Base-by-base conservation (phyloP, 2,888 invertebrate genomes). In the Apamea epomidion region DNA sequence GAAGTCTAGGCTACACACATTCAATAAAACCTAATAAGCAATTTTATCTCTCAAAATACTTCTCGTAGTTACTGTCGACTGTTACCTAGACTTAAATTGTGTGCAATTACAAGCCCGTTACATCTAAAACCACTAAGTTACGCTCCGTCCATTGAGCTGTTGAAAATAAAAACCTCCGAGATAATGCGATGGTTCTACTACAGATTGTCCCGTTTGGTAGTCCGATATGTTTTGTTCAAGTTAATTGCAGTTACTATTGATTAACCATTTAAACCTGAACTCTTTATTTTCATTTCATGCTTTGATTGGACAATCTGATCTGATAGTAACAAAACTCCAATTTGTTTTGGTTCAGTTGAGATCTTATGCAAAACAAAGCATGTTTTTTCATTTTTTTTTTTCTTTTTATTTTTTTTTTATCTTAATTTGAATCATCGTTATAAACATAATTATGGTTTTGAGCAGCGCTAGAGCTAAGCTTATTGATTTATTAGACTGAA, bases 61-160 rank as follows among this genome's bases (percentile, higher is more conserved):
- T 42, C 42, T 12, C 37, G 12, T n/a, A 42, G 8, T 3, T 14
- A 45, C 2, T n/a, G 25, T 2, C 21, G 1, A 21, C 21, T 37
- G 71, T 6, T 37, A 71, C 54, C n/a, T 14, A 18, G 1, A 14
- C 48, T 65, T 6, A 75, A 75, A 77, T 74, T 77, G 70, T 74
- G 37, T 45, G 76, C 74, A 77, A 82, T 85, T 74, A 85, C 3
- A 37, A 62, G n/a, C 1, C 84, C 80, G 80, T 86, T 87, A 82
- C 25, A 42, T 75, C 45, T 70, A 64, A 76, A 75, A 68, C 60
- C 54, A 84, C 54, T 60, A 68, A 78, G 62, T 76, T 71, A 72
- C 77, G 64, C 75, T 74, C 18, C 48, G 58, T 42, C 29, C 68
- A 86, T 64, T 74, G 73, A 65, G 32, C 62, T 67, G 25, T 68